phyloP scores from a whole-genome alignment of 2,113 vertebrate genomes.

The Damaliscus lunatus region DNA sequence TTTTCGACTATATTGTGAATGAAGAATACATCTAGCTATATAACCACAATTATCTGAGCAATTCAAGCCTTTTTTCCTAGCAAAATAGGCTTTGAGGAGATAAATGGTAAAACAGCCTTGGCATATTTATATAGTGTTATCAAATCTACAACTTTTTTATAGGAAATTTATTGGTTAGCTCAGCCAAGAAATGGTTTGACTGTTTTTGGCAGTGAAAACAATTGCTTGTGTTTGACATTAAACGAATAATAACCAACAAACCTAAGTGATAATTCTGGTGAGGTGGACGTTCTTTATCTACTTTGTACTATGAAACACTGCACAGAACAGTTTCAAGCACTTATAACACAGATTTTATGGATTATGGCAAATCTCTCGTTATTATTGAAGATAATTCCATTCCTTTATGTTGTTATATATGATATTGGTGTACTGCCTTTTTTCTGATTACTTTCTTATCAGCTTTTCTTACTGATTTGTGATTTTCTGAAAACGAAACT shows the following conservation, averaged over 20 bases:
- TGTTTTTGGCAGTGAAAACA: slow-evolving; percentile 40
- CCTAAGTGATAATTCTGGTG: background rate
- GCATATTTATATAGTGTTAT: slow-evolving; percentile 13
- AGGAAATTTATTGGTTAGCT: slow-evolving; percentile 43
- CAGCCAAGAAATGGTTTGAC: slow-evolving; percentile 34
- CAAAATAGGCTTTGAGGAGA: background rate
- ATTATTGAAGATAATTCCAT: slow-evolving; percentile 33
- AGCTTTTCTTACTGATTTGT: slow-evolving; percentile 48
- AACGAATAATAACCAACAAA: slow-evolving; percentile 22
- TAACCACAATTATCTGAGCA: background rate
- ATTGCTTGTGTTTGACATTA: slow-evolving; percentile 48
- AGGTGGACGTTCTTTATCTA: background rate
- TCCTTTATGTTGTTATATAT: background rate
- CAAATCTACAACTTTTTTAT: background rate
- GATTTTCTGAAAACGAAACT: slow-evolving; percentile 40
- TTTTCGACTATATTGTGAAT: background rate
- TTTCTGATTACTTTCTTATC: slow-evolving; percentile 34
- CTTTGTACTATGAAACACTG: slow-evolving; percentile 11
- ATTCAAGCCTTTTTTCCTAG: background rate
- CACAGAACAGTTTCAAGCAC: background rate
- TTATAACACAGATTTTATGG: slow-evolving; percentile 27
- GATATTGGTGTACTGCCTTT: background rate
- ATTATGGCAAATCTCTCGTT: slow-evolving; percentile 48
- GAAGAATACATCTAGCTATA: slow-evolving; percentile 27
- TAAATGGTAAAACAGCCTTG: background rate